Evolutionary conservation across 2,888 invertebrate genomes (phyloP).

Genomic region (Euphydryas editha): DNA sequence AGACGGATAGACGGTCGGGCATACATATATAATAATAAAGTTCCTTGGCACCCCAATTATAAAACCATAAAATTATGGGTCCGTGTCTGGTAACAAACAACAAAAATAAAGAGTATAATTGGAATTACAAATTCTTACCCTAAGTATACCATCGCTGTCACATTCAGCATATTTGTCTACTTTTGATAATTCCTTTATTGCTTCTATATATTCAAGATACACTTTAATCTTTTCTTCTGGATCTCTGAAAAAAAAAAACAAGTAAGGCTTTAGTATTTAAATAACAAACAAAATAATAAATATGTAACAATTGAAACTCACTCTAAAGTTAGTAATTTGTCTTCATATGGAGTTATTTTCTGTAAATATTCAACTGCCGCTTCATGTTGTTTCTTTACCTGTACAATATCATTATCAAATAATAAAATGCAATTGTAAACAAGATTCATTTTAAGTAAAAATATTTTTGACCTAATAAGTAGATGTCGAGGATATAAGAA

Average conservation of each 20-base stretch:
- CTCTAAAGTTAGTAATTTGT: conserved; percentile 69
- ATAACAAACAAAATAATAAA: conserved; percentile 9
- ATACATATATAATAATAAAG: too few species aligned
- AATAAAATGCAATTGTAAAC: too few species aligned
- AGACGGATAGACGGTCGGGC: too few species aligned
- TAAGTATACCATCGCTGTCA: conserved; percentile 68
- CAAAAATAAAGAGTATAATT: background rate
- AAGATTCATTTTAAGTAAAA: too few species aligned
- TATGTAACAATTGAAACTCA: conserved; percentile 60
- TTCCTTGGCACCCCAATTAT: too few species aligned
- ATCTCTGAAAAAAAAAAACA: conserved; percentile 53
- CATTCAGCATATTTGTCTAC: conserved; percentile 66
- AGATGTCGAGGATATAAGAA: too few species aligned
- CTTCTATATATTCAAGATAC: conserved; percentile 72
- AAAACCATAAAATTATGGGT: too few species aligned
- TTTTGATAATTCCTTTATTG: conserved; percentile 62
- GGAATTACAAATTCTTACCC: conserved; percentile 52
- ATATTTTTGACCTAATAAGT: too few species aligned
- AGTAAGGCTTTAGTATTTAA: background rate
- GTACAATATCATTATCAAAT: conserved; percentile 11
- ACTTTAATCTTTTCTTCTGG: conserved; percentile 65
- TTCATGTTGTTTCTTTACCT: conserved; percentile 73
- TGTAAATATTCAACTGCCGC: conserved; percentile 67
- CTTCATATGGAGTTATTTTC: conserved; percentile 72
- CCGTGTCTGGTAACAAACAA: background rate